Evolutionary conservation across 2,113 vertebrate species (phyloP).

Genomic region (Epinephelus lanceolatus): DNA sequence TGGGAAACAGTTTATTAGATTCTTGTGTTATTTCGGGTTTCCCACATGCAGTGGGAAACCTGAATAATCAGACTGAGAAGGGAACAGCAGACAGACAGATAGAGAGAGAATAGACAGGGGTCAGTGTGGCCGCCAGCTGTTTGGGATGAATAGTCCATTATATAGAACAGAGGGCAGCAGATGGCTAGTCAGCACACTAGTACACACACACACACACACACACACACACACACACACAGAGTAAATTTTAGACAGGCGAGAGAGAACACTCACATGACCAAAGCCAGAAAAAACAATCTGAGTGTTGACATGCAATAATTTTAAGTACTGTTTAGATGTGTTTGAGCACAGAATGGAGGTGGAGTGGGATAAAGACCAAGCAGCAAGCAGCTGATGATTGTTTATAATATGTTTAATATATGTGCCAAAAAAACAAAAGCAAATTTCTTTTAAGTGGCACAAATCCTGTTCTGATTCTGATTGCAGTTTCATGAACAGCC

Average conservation of each 20-base stretch:
- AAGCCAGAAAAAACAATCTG: slow-evolving; percentile 4
- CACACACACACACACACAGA: slow-evolving; percentile 12
- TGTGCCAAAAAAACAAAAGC: too few species aligned
- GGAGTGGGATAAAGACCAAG: neutral
- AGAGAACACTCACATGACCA: slow-evolving; percentile 38
- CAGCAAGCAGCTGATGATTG: too few species aligned
- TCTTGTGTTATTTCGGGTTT: neutral
- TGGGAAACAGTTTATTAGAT: neutral
- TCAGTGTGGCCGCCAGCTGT: slow-evolving; percentile 72
- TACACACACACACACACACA: neutral
- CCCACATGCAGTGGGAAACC: neutral
- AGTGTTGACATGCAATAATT: neutral
- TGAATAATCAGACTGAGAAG: slow-evolving; percentile 29
- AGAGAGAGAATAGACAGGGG: slow-evolving; percentile 51
- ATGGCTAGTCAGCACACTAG: slow-evolving; percentile 75
- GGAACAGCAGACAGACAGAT: slow-evolving; percentile 40
- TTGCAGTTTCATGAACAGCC: too few species aligned
- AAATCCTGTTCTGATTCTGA: too few species aligned
- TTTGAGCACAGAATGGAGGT: neutral
- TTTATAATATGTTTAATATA: too few species aligned
- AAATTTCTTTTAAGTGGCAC: too few species aligned
- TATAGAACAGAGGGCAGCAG: slow-evolving; percentile 63
- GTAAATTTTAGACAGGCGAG: slow-evolving; percentile 6
- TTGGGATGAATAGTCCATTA: slow-evolving; percentile 75
- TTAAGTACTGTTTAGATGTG: neutral